phyloP scores from a whole-genome alignment of 2,113 vertebrate species.

The Bujurquina vittata region DNA sequence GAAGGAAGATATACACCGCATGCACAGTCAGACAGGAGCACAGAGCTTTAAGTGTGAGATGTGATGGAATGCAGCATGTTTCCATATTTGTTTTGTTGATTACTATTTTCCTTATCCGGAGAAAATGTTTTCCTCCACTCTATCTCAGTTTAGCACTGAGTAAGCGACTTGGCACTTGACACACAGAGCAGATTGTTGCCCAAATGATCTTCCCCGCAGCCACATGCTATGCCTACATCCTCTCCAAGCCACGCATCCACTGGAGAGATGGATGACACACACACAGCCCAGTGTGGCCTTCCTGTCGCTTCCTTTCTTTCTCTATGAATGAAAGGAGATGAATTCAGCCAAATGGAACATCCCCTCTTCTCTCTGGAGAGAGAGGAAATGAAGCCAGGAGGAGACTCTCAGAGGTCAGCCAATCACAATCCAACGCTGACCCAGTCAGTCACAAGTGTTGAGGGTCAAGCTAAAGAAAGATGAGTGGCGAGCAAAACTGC shows the following conservation, averaged over 20 bases:
- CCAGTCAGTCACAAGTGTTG: slow-evolving; percentile 36
- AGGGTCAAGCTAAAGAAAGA: slow-evolving; percentile 30
- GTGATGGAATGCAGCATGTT: not conserved
- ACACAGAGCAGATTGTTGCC: slow-evolving; percentile 75
- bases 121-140: slow-evolving; percentile 5
- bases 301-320: slow-evolving; percentile 38
- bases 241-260: slow-evolving; percentile 47
- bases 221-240: slow-evolving; percentile 65
- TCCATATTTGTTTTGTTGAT: slow-evolving; percentile 26
- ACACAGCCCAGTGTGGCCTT: slow-evolving; percentile 46
- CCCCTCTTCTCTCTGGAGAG: slow-evolving; percentile 20
- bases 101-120: not conserved
- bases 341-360: slow-evolving; percentile 54
- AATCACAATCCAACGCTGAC: slow-evolving; percentile 35
- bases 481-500: slow-evolving; percentile 9
- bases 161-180: slow-evolving; percentile 41
- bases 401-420: slow-evolving; percentile 52
- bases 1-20: slow-evolving; percentile 12
- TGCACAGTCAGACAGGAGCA: not conserved
- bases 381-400: slow-evolving; percentile 55
- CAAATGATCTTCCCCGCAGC: slow-evolving; percentile 41
- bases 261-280: slow-evolving; percentile 48
- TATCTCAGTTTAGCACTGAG: slow-evolving; percentile 6
- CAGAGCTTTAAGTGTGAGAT: not conserved
- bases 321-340: slow-evolving; percentile 51